These are phyloP conservation scores for Syngnathus rostellatus DNA, from an alignment of 2,797 vertebrate species.

Conservation along the genomic window DNA sequence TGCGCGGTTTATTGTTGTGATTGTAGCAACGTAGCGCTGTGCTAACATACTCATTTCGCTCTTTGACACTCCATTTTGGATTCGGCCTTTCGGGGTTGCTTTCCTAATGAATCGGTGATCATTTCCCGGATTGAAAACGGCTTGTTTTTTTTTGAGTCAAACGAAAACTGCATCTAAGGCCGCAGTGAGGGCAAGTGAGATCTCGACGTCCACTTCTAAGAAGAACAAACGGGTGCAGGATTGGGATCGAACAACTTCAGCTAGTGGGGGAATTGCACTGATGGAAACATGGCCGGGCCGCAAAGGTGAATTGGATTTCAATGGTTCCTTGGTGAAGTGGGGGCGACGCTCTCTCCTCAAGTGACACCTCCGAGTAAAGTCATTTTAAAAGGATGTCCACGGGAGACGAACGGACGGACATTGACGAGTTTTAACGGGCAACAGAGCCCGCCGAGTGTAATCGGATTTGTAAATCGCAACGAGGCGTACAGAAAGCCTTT, in stretches of 20 bases:
- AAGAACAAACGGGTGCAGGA: neutral
- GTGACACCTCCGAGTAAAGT: neutral
- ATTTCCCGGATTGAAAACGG: neutral
- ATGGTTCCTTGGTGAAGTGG: neutral
- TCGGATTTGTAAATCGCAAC: slow-evolving; percentile 62
- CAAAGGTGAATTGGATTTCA: neutral
- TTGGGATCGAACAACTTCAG: neutral
- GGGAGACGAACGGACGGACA: too few relatives aligned
- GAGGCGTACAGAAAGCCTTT: slow-evolving; percentile 55
- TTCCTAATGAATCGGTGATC: too few relatives aligned
- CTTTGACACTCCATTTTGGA: too few relatives aligned
- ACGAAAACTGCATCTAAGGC: neutral
- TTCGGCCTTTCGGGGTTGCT: too few relatives aligned
- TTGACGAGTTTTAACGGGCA: neutral
- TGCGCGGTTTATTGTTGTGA: neutral
- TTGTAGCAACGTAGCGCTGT: neutral
- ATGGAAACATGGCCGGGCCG: neutral
- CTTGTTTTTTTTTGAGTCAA: neutral
- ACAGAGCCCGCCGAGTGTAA: slow-evolving; percentile 30
- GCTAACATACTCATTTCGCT: too few relatives aligned
- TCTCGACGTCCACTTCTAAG: neutral
- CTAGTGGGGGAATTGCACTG: neutral
- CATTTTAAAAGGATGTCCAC: neutral
- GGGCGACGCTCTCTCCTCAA: neutral
- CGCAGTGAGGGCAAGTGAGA: neutral